phyloP scores from a whole-genome alignment of 2,888 invertebrate genomes.

The Diadromus collaris region DNA sequence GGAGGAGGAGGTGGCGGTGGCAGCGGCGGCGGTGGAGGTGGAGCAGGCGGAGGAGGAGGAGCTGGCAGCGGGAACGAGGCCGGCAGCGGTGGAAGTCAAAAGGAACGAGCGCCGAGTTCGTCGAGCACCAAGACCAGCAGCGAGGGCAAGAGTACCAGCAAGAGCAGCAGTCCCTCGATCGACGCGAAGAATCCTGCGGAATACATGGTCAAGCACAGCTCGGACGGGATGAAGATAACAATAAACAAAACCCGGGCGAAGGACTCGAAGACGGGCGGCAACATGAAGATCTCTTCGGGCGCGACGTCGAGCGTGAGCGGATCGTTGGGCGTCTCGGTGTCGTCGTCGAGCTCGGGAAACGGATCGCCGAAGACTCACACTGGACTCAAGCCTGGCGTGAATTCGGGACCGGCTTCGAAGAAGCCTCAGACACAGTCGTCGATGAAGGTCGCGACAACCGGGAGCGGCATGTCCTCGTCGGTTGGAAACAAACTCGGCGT shows the following conservation, averaged over 20 bases:
- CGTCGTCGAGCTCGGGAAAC: constrained; percentile 76
- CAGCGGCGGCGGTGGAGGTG: constrained; percentile 78
- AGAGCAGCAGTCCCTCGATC: constrained; percentile 75
- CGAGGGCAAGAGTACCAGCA: constrained; percentile 75
- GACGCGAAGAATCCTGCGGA: constrained; percentile 87
- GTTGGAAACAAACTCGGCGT: constrained; percentile 77
- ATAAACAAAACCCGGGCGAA: constrained; percentile 93
- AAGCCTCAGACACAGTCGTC: constrained; percentile 84
- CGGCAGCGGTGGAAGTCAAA: constrained; percentile 66
- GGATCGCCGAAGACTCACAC: constrained; percentile 91
- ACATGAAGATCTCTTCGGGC: constrained; percentile 72
- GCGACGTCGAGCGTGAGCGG: constrained; percentile 58
- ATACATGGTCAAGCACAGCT: constrained; percentile 94
- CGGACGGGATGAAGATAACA: constrained; percentile 94
- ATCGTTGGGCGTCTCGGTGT: constrained; percentile 80
- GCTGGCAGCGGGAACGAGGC: constrained; percentile 79
- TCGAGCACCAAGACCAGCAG: constrained; percentile 73
- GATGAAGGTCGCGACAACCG: constrained; percentile 69
- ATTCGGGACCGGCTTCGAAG: constrained; percentile 93
- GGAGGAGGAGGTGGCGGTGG: constrained; percentile 66
- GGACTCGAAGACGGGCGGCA: constrained; percentile 82
- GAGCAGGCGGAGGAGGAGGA: constrained; percentile 81
- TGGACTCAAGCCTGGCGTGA: constrained; percentile 92
- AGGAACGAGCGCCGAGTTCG: constrained; percentile 71
- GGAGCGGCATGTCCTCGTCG: constrained; percentile 69